These are phyloP conservation scores for Crotalus horridus DNA, from an alignment of 2,113 vertebrate species.

Conservation along the genomic window DNA sequence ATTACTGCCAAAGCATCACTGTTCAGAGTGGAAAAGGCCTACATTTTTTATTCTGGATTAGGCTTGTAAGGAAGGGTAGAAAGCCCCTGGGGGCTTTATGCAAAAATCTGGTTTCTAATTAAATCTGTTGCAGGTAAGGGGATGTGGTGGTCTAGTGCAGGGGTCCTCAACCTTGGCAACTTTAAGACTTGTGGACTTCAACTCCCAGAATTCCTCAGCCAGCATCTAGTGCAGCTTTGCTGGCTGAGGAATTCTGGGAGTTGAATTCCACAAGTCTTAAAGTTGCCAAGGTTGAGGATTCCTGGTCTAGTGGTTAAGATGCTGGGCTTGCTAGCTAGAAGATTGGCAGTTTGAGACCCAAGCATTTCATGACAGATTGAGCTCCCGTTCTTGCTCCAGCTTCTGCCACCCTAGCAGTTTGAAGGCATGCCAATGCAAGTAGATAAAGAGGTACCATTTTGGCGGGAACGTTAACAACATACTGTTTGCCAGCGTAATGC, in stretches of 20 bases:
- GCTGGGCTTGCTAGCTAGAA: background rate
- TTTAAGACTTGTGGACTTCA: too few relatives aligned
- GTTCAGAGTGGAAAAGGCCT: background rate
- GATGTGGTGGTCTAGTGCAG: background rate
- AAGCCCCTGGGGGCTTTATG: background rate
- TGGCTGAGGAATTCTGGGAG: too few relatives aligned
- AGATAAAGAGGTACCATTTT: background rate
- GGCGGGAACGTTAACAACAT: background rate
- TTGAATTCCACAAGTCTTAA: too few relatives aligned
- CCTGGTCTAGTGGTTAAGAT: background rate
- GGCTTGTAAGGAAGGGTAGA: background rate
- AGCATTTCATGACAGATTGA: background rate
- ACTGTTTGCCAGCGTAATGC: background rate
- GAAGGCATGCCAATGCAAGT: background rate
- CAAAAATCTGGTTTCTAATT: background rate
- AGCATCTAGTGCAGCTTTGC: too few relatives aligned
- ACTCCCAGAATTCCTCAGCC: too few relatives aligned
- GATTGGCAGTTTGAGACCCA: background rate
- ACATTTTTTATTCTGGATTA: background rate
- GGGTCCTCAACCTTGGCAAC: too few relatives aligned
- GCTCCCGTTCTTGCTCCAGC: background rate
- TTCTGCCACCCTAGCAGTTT: background rate
- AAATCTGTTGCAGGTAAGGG: background rate
- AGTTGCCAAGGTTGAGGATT: too few relatives aligned
- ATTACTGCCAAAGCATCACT: background rate